Evolutionary conservation across 2,797 vertebrate species (phyloP), one percentile per base, ranked within the genome.

Genomic region (Oreochromis grahami): DNA sequence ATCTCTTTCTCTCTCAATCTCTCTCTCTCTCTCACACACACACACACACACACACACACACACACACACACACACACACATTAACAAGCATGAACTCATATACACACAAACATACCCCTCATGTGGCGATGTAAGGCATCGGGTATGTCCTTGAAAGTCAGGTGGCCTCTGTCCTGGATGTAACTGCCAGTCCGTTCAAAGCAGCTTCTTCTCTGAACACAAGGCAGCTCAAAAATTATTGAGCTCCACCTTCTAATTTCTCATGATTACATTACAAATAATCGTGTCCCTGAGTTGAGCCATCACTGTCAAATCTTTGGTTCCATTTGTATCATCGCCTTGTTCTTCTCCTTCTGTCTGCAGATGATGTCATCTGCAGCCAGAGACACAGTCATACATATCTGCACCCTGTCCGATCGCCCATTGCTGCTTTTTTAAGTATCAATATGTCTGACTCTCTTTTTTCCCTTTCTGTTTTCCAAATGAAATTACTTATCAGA

Each of bases 1-100:
- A 72, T 41, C 65, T 70, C 5, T 43, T 8, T 70, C 21, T 4
- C 36, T 6, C 19, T 0, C 0, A n/a, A 24, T 70, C 5, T 43
- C 21, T 45, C 13, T 4, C 38, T 6, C 19, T 0, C 0, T 13
- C 3, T 19, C 5, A n/a, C 50, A 19, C 51, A 53, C 24, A 24
- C 24, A 24, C 24, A 24, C n/a, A n/a, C n/a, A n/a, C n/a, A n/a
- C n/a, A n/a, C 13, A 1, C 26, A 17, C 52, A 24, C 51, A 2
- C 13, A 1, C 26, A 17, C 60, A 65, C 21, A 26, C 9, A 14
- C 21, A 70, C 65, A 70, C 68, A 45, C 21, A 15, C 21, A 41
- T 0, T 0, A 0, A 36, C 17, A 0, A 36, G n/a, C 6, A 60
- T 36, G 32, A 12, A 0, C 17, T 36, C 17, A 60, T 36, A 36